Percentiles rank a stretch among this genome's conserved stretches.
Evolutionary conservation across 2,797 vertebrate genomes (phyloP).

Genomic region (Tokudaia tokunoshimensis): DNA sequence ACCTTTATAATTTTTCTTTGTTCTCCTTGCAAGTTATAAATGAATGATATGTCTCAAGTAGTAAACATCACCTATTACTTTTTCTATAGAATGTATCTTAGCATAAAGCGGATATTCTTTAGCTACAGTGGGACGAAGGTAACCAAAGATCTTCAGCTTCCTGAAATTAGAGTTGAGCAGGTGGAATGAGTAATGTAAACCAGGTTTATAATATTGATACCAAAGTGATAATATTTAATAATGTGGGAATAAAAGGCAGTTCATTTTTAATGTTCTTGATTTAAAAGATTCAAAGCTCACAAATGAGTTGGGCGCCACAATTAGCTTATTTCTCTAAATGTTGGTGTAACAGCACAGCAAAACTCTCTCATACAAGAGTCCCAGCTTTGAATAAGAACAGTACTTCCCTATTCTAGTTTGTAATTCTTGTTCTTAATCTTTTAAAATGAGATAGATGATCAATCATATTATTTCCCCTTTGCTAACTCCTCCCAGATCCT

Average conservation of each 20-base stretch:
- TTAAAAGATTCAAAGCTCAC: not conserved
- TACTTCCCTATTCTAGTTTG: not conserved
- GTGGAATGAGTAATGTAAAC: not conserved
- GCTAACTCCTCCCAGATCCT: not conserved
- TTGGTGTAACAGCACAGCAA: not conserved
- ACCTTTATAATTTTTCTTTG: not conserved
- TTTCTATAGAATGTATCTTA: not conserved
- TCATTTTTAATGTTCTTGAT: not conserved
- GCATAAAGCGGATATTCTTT: not conserved
- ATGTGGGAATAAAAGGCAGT: not conserved
- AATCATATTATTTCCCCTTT: not conserved
- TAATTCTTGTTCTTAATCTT: not conserved
- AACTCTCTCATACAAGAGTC: not conserved
- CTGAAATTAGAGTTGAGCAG: not conserved
- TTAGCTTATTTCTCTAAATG: not conserved
- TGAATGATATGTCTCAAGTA: not conserved
- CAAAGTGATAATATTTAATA: slow-evolving; percentile 16
- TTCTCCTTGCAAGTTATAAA: not conserved
- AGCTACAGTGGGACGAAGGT: not conserved
- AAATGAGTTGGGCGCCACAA: not conserved
- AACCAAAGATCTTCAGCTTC: not conserved
- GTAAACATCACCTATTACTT: not conserved
- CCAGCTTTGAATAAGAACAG: not conserved
- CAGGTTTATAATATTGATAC: not conserved
- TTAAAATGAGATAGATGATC: not conserved